Base-by-base conservation (phyloP, 2,888 invertebrate genomes). In the Eudasyphora cyanicolor region DNA sequence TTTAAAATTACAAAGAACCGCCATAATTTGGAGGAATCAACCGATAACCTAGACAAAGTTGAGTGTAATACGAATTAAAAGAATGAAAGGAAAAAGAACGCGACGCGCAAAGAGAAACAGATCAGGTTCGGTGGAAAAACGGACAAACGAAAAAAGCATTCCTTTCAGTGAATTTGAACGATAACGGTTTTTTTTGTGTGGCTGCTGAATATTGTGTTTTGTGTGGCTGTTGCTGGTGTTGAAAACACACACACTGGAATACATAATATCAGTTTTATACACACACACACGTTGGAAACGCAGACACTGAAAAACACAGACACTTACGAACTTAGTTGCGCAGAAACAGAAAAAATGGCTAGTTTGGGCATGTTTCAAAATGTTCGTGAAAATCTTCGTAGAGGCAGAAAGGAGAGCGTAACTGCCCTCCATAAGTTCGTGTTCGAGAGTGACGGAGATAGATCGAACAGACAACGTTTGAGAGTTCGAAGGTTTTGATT, bases 401-500 rank as follows among this genome's bases (percentile, higher is more conserved):
- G 49, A n/a, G 51, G 69, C 49, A 78, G 71, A 67, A 79, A 78
- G 19, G 38, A 45, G 7, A 74, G 42, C 24, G 73, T 85, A 24
- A 60, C 49, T 2, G 54, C 76, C 29, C 62, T 85, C 12, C 62
- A 73, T 24, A 71, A 78, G 38, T 64, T 12, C 24, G 70, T 79
- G 1, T 82, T 54, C 38, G 79, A 73, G 4, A 38, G 27, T 10
- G 83, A 79, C 1, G 79, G 82, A 14, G 79, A 82, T 29, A 14
- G 82, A 0, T 2, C 12, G 14, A 82, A 82, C 42, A 64, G 79
- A 35, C 38, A 73, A 19, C 62, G 79, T n/a, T 42, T 79, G 27
- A 32, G 32, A 38, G 21, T 79, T 79, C 45, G 27, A 27, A 14
- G 79, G 67, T 8, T 79, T 79, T n/a, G 67, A 57, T 17, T 79